These are phyloP conservation scores for Uria lomvia DNA, from an alignment of 2,113 vertebrate species.

Conservation along the genomic window DNA sequence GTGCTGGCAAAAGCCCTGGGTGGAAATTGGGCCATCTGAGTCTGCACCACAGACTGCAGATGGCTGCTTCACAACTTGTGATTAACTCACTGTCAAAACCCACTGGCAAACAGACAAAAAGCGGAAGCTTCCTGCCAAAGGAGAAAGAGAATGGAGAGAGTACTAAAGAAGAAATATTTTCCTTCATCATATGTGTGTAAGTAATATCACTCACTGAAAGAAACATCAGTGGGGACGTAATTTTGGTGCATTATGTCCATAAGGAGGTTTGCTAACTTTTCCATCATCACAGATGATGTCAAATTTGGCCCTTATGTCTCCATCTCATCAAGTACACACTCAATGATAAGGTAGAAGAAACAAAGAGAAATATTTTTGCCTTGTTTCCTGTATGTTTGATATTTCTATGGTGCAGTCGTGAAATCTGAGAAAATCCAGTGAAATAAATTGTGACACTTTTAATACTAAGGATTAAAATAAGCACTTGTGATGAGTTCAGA, in stretches of 20 bases:
- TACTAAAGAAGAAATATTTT: not conserved
- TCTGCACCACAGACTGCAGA: not conserved
- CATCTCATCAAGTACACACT: not conserved
- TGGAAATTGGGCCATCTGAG: not conserved
- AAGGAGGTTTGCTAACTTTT: not conserved
- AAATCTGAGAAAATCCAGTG: not conserved
- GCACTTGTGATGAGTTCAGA: not conserved
- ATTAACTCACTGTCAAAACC: not conserved
- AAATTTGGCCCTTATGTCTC: not conserved
- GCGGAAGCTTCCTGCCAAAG: not conserved
- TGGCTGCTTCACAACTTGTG: not conserved
- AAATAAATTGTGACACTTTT: not conserved
- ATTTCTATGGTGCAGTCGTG: not conserved
- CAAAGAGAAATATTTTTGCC: not conserved
- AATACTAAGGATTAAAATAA: not conserved
- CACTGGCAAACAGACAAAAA: not conserved
- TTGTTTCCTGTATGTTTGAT: not conserved
- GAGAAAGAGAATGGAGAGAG: not conserved
- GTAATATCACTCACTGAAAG: not conserved
- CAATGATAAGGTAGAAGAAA: not conserved
- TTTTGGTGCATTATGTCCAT: not conserved
- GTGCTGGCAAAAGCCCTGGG: not conserved
- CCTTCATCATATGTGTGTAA: not conserved
- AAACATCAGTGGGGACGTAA: rapidly evolving
- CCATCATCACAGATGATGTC: not conserved